Evolutionary conservation across 2,113 vertebrate species (phyloP).

Genomic region (Poecilia latipinna): DNA sequence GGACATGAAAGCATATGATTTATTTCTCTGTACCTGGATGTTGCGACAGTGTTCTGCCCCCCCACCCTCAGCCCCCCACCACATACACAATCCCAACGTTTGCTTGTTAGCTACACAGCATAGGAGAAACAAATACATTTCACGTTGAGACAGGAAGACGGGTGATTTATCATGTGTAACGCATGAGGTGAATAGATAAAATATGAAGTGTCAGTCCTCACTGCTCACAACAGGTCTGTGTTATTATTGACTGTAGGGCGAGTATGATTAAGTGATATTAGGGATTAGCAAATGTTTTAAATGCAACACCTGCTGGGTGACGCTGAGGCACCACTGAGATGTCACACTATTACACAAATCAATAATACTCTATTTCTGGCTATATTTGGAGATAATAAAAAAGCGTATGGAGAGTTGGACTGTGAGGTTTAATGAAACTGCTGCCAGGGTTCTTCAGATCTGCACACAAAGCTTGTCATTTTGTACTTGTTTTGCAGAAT

Average conservation of each 20-base stretch:
- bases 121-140: background rate
- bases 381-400: no score
- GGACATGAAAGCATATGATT: conserved; percentile 4
- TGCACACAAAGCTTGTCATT: background rate
- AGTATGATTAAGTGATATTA: conserved; percentile 8
- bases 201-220: conserved; percentile 3
- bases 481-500: background rate
- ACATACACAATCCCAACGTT: background rate
- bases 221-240: background rate
- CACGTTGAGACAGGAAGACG: background rate
- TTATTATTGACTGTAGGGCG: background rate
- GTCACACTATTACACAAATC: no score
- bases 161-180: conserved; percentile 2
- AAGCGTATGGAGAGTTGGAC: background rate
- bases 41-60: background rate
- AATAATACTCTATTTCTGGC: no score
- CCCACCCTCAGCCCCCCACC: no score
- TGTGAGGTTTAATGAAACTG: background rate
- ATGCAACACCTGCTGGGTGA: conserved; percentile 45
- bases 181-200: conserved; percentile 4
- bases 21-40: conserved; percentile 13
- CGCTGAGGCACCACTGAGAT: no score
- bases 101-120: conserved; percentile 14
- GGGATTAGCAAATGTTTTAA: conserved; percentile 28
- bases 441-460: background rate